phyloP scores from a whole-genome alignment of 2,888 invertebrate genomes.

The Eurois occulta region DNA sequence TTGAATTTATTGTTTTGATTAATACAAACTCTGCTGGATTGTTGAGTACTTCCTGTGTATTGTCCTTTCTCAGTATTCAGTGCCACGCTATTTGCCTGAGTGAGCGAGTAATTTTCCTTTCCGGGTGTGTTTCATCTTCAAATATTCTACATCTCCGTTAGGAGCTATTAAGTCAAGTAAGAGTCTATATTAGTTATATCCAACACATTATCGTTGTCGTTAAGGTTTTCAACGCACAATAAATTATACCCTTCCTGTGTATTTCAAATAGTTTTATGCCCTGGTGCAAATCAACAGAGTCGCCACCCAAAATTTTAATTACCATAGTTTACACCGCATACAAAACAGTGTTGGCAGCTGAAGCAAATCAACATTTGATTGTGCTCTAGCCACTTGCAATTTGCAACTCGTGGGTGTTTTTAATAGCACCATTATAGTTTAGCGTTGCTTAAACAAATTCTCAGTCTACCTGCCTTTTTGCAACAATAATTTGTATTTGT shows the following conservation, averaged over 20 bases:
- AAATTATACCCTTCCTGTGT: conserved; percentile 16
- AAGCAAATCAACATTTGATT: conserved; percentile 89
- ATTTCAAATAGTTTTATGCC: conserved; percentile 24
- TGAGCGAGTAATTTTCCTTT: conserved; percentile 35
- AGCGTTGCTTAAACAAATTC: conserved; percentile 87
- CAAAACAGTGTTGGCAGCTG: conserved; percentile 86
- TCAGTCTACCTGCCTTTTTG: conserved; percentile 79
- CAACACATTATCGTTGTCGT: conserved; percentile 1
- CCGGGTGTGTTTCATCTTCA: conserved; percentile 38
- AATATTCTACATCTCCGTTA: conserved; percentile 31
- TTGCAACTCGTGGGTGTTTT: conserved; percentile 89
- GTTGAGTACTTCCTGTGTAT: conserved; percentile 43
- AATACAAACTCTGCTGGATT: conserved; percentile 37
- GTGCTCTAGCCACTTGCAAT: conserved; percentile 88
- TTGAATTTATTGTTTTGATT: conserved; percentile 71
- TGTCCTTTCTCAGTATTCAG: conserved; percentile 45
- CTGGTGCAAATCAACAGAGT: conserved; percentile 47
- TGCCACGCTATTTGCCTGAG: conserved; percentile 48
- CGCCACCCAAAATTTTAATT: conserved; percentile 63
- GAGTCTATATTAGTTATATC: conserved; percentile 26
- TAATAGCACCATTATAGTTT: conserved; percentile 87
- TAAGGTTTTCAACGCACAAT: conserved; percentile 11
- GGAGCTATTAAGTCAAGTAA: conserved; percentile 33
- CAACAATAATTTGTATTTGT: conserved; percentile 74
- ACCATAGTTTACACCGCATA: conserved; percentile 83